Base-by-base conservation (phyloP, 2,888 invertebrate genomes). In the Miltochrista miniata region DNA sequence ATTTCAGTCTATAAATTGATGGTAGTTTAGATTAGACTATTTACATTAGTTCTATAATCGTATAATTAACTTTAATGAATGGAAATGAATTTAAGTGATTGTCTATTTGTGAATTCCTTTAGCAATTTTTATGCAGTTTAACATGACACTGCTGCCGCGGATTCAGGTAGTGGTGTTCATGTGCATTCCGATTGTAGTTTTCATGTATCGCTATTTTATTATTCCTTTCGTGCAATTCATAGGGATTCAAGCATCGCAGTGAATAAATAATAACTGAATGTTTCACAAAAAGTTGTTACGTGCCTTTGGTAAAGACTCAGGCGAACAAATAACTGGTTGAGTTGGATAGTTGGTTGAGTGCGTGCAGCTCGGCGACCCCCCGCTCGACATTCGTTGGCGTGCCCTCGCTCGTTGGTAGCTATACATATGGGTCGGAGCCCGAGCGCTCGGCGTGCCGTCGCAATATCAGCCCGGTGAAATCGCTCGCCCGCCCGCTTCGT, bases 391-490 rank as follows among this genome's bases (percentile, higher is more conserved):
- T 71, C 67, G 68, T 64, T 76, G 80, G 83, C 84, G 81, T 85
- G 85, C 87, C 87, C 85, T 86, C 85, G 84, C 80, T 79, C 73
- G 75, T 70, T 70, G 72, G 76, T 81, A 83, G 84, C 79, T 88
- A 87, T 89, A 88, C 86, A 82, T 88, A 86, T 87, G 85, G 84
- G 85, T 83, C 83, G 85, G 81, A 81, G 81, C 77, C 82, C 85
- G 81, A 81, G 81, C 78, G 79, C 83, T 75, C 82, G 79, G 83
- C 84, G 81, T 85, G 85, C 87, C 87, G 86, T 86, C 89, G 89
- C 89, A 88, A 87, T 90, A 90, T 90, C 89, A 87, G 87, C 88
- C 87, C 90, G 89, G 90, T 90, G 90, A 90, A 90, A 91, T 90
- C 90, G 88, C 87, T 85, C 87, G 87, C 86, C 87, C 89, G 87